These are phyloP conservation scores for Achatina immaculata DNA, from an alignment of 1,140 invertebrate genomes.

Conservation along the genomic window DNA sequence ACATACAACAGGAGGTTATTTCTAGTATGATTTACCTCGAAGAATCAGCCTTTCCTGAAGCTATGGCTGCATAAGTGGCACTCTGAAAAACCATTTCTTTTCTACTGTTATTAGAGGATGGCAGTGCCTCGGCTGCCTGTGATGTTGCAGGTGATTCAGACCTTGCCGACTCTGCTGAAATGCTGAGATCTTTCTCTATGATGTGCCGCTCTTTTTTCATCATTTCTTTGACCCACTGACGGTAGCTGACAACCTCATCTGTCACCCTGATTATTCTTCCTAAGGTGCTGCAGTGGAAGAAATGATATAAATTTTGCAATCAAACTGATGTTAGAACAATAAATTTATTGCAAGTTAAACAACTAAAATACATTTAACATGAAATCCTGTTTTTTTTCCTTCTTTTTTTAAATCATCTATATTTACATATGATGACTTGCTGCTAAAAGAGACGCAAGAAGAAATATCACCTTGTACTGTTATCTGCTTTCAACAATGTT, in stretches of 20 bases:
- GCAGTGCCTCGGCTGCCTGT: not conserved
- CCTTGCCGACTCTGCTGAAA: not conserved
- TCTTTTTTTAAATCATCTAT: too few species aligned
- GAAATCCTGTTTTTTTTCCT: too few species aligned
- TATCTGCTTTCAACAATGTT: too few species aligned
- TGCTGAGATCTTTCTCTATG: constrained; percentile 7
- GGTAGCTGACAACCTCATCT: constrained; percentile 92
- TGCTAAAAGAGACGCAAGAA: too few species aligned
- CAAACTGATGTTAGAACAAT: too few species aligned
- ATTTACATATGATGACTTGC: too few species aligned
- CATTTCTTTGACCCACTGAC: constrained; percentile 73
- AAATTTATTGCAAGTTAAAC: too few species aligned
- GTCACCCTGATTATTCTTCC: constrained; percentile 92
- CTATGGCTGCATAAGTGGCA: constrained; percentile 31
- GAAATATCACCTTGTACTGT: too few species aligned
- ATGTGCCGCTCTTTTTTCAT: constrained; percentile 12
- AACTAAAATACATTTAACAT: too few species aligned
- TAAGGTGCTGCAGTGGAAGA: constrained; percentile 75
- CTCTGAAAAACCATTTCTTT: not conserved
- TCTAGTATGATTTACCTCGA: constrained; percentile 40
- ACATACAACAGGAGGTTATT: too few species aligned
- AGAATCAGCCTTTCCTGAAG: not conserved
- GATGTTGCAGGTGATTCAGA: not conserved
- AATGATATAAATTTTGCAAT: too few species aligned
- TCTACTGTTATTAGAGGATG: not conserved